Base-by-base conservation (phyloP, 1,140 invertebrate genomes). In the Chlorops oryzae region DNA sequence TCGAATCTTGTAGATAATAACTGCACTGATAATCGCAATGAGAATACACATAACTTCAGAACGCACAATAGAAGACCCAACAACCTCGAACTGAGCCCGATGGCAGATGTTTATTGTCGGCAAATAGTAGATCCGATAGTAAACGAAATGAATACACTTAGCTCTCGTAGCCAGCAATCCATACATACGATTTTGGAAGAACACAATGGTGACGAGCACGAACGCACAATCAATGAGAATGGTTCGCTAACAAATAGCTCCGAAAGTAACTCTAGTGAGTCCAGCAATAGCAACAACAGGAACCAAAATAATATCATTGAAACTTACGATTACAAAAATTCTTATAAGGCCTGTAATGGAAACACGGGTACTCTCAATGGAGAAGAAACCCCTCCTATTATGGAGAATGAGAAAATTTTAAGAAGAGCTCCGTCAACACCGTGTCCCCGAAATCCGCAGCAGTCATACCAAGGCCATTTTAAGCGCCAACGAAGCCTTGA, bases 401-500 rank as follows among this genome's bases (percentile, higher is more conserved):
- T n/a, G n/a, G n/a, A n/a, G n/a, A n/a, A n/a, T n/a, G n/a, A n/a
- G n/a, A n/a, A n/a, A 65, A 65, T 15, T 65, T 63, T 9, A 46
- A 65, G 47, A 51, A 65, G 53, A 63, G 52, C 2, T 59, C 40
- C 44, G 58, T 50, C 47, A 47, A 34, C 21, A 40, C 24, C 3
- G 37, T 27, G 39, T 41, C 24, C 34, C 28, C 35, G n/a, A 44
- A 9, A 5, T 24, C 12, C 35, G 25, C 32, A 43, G 3, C 49
- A 54, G n/a, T 62, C 59, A n/a, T 67, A 23, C 40, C 21, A 20
- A 50, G 61, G 65, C 28, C 61, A 62, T 57, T 66, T 57, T 54
- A 59, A 60, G 0, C 66, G 80, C 2, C 81, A 83, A 62, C 76
- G 78, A 44, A 83, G 81, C 3, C 58, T 86, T 21, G 84, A 85